These are phyloP conservation scores for Bombus breviceps DNA, from an alignment of 1,140 invertebrate species.

Conservation along the genomic window DNA sequence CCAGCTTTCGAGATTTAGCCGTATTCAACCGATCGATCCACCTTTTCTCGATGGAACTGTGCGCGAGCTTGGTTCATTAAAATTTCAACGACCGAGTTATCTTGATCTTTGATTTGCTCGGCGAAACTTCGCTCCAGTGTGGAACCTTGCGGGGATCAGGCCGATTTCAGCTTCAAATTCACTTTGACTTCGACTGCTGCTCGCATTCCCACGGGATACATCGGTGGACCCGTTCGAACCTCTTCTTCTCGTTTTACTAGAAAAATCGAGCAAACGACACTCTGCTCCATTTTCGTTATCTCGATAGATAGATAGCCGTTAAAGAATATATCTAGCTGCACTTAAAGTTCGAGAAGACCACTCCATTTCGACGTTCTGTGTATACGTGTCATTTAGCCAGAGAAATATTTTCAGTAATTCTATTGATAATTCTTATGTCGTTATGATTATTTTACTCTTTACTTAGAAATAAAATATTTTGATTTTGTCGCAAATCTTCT, in stretches of 20 bases:
- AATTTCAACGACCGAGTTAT: constrained; percentile 68
- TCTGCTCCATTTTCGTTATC: constrained; percentile 37
- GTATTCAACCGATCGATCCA: constrained; percentile 51
- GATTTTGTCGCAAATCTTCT: background rate
- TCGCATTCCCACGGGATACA: constrained; percentile 63
- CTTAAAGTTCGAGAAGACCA: constrained; percentile 27
- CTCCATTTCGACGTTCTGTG: background rate
- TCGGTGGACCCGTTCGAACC: background rate
- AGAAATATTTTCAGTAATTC: background rate
- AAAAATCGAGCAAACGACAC: constrained; percentile 48
- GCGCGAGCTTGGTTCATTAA: constrained; percentile 65
- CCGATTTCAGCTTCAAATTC: constrained; percentile 62
- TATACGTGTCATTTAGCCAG: background rate
- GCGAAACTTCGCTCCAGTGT: constrained; percentile 28
- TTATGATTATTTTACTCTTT: background rate
- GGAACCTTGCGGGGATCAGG: constrained; percentile 56
- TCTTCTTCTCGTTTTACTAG: constrained; percentile 23
- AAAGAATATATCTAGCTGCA: constrained; percentile 26
- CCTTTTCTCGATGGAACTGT: constrained; percentile 31
- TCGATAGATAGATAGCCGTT: background rate
- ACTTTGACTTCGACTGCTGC: constrained; percentile 55
- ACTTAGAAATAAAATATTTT: background rate
- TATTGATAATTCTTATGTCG: background rate
- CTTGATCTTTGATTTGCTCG: constrained; percentile 59
- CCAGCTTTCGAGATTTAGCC: constrained; percentile 61